A percentile compares a stretch with the other conserved stretches of the same genome.
Evolutionary conservation across 2,797 vertebrate species (phyloP).

Genomic region (Melanotaenia pygmaea): DNA sequence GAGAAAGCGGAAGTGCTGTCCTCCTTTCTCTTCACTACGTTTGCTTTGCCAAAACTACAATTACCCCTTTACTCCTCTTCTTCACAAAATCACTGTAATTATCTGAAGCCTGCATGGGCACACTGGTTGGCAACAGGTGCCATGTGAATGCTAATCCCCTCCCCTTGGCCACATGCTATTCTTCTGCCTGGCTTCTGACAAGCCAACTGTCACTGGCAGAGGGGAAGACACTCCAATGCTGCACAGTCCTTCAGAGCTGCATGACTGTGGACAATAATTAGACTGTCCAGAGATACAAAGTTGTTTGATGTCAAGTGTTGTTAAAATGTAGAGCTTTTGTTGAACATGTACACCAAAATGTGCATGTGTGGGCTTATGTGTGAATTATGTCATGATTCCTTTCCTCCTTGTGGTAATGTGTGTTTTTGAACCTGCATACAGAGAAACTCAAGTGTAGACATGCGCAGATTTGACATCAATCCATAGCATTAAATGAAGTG

Average conservation of each 20-base stretch:
- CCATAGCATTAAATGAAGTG: slow-evolving; percentile 79
- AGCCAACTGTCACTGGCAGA: slow-evolving; percentile 75
- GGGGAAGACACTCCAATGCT: slow-evolving; percentile 56
- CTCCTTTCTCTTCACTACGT: slow-evolving; percentile 66
- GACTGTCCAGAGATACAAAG: slow-evolving; percentile 61
- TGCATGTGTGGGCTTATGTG: slow-evolving; percentile 23
- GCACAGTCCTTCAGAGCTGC: slow-evolving; percentile 59
- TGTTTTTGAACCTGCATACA: slow-evolving; percentile 29
- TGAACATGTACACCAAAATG: slow-evolving; percentile 18
- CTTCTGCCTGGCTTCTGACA: slow-evolving; percentile 69
- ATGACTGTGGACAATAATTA: slow-evolving; percentile 72
- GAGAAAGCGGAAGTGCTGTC: slow-evolving; percentile 70
- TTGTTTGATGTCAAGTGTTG: slow-evolving; percentile 68
- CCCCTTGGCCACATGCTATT: slow-evolving; percentile 70
- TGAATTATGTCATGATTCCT: slow-evolving; percentile 34
- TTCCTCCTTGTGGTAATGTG: slow-evolving; percentile 35
- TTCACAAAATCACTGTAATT: slow-evolving; percentile 86
- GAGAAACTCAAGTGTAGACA: slow-evolving; percentile 22
- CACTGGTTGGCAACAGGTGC: slow-evolving; percentile 85
- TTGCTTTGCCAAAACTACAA: slow-evolving; percentile 82
- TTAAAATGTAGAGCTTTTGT: slow-evolving; percentile 58
- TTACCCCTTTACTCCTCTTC: slow-evolving; percentile 81
- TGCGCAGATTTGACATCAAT: slow-evolving; percentile 71
- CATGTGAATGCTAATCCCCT: slow-evolving; percentile 82
- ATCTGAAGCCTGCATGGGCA: slow-evolving; percentile 80